phyloP scores from a whole-genome alignment of 2,113 vertebrate genomes.

The Catharus minimus region DNA sequence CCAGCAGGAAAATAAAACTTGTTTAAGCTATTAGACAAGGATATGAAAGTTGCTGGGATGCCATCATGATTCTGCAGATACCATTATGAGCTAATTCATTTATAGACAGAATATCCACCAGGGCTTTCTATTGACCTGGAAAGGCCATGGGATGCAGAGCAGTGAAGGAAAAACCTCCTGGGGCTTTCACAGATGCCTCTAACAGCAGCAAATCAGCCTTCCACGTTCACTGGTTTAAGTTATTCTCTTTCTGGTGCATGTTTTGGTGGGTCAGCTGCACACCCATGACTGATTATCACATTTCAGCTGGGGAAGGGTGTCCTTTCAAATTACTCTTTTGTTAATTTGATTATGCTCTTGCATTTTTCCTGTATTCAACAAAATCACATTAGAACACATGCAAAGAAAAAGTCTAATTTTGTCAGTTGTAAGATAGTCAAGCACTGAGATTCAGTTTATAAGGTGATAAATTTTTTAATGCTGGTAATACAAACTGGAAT shows the following conservation, averaged over 20 bases:
- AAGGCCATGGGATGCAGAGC: not conserved
- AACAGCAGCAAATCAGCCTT: not conserved
- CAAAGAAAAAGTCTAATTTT: not conserved
- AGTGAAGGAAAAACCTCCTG: not conserved
- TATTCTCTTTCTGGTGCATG: not conserved
- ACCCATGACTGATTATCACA: not conserved
- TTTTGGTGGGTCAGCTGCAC: not conserved
- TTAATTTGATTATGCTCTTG: not conserved
- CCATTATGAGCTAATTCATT: not conserved
- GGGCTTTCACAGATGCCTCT: not conserved
- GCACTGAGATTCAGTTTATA: not conserved
- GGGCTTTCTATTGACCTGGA: not conserved
- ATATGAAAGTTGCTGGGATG: not conserved
- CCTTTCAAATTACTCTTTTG: not conserved
- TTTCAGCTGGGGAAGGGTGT: not conserved
- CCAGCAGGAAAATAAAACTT: not conserved
- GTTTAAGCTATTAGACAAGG: not conserved
- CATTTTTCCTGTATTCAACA: not conserved
- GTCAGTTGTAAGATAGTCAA: not conserved
- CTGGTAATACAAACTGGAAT: not conserved
- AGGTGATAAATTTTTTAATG: conserved; percentile 15
- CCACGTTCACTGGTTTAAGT: not conserved
- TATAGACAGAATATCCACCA: not conserved
- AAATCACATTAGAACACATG: not conserved
- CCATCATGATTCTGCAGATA: not conserved